Evolutionary conservation across 2,113 vertebrate genomes (phyloP).

Genomic region (Pristiophorus japonicus): DNA sequence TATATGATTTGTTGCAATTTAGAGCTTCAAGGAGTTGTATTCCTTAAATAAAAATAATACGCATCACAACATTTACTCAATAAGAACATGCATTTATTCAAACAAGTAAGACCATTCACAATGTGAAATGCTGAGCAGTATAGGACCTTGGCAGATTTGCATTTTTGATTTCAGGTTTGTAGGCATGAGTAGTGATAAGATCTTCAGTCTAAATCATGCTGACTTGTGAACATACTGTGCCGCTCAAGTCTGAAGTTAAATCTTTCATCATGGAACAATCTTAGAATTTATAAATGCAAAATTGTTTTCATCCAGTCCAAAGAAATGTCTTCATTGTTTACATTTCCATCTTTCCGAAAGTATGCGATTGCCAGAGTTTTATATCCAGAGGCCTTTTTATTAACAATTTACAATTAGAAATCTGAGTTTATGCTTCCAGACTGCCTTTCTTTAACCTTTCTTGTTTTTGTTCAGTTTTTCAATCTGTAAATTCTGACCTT

Average conservation of each 20-base stretch:
- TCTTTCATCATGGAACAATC: not conserved
- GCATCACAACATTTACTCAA: not conserved
- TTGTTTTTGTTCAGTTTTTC: not conserved
- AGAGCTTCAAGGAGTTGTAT: not conserved
- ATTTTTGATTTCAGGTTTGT: not conserved
- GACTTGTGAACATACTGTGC: not conserved
- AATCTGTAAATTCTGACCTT: not conserved
- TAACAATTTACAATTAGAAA: not conserved
- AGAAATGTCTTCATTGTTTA: slow-evolving; percentile 3
- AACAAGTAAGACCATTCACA: slow-evolving; percentile 16
- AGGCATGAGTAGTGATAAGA: not conserved
- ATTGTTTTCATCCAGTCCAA: not conserved
- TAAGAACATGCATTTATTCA: not conserved
- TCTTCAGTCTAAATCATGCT: not conserved
- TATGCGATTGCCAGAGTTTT: not conserved
- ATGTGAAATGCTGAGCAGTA: not conserved
- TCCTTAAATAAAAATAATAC: not conserved
- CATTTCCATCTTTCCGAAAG: not conserved
- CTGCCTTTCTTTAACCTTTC: not conserved
- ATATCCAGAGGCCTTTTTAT: not conserved
- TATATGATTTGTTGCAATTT: not conserved
- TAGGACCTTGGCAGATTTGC: not conserved
- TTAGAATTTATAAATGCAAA: not conserved
- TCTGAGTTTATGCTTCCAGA: not conserved
- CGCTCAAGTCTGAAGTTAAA: not conserved